These are phyloP conservation scores for Sarcophaga caerulescens DNA, from an alignment of 2,888 invertebrate genomes.

Conservation along the genomic window DNA sequence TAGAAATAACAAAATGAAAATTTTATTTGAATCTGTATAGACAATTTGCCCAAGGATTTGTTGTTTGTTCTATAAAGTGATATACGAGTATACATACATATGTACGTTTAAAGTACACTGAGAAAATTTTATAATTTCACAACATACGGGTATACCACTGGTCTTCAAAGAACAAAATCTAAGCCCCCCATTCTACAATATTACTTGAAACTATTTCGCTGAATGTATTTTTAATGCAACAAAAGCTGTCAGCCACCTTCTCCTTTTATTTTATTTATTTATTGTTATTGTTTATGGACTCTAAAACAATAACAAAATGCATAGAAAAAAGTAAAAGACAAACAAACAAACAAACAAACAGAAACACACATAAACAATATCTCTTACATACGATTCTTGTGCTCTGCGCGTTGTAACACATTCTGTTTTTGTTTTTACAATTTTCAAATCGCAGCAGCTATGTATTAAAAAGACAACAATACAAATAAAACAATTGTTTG, in stretches of 20 bases:
- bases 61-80: no score
- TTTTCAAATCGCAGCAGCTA: slow-evolving; percentile 35
- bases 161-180: no score
- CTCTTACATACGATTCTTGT: slow-evolving; percentile 53
- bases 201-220: neutral
- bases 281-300: slow-evolving; percentile 61
- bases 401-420: slow-evolving; percentile 41
- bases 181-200: no score
- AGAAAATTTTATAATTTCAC: slow-evolving; percentile 27
- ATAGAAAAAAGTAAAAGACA: slow-evolving; percentile 3
- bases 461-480: slow-evolving; percentile 30
- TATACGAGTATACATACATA: no score
- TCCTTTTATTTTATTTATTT: slow-evolving; percentile 26
- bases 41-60: neutral
- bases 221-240: slow-evolving; percentile 16
- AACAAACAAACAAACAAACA: slow-evolving; percentile 10
- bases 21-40: neutral
- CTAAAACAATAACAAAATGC: neutral
- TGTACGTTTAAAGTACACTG: slow-evolving; percentile 25
- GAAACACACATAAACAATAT: slow-evolving; percentile 46
- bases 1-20: no score
- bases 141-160: neutral
- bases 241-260: slow-evolving; percentile 43
- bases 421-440: slow-evolving; percentile 21
- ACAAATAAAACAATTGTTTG: slow-evolving; percentile 65